Base-by-base conservation (phyloP, 2,797 vertebrate species). In the Sarcoramphus papa region DNA sequence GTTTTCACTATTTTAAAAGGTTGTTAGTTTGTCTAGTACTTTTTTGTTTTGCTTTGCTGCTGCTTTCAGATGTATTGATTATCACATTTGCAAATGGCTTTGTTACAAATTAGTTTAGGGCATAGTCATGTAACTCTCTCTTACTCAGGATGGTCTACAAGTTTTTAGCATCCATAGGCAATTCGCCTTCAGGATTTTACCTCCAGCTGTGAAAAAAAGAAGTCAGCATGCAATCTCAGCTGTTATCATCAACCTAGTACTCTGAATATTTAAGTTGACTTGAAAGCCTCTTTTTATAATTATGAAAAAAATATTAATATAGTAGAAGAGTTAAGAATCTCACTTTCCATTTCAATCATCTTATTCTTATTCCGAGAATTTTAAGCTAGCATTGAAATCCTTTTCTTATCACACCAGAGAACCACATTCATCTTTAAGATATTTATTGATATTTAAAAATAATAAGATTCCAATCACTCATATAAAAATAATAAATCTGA, bases 361-460 rank as follows among this genome's bases (percentile, higher is more conserved):
- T 62, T 47, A 47, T 88, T 76, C 37, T 35, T 47, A 47, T 88
- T 76, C 37, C 30, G 6, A 82, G 70, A 80, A 65, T 70, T 83
- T 75, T 37, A 91, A 80, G 37, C 35, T 33, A 35, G n/a, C 4
- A 0, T 2, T 47, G 43, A 88, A 88, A 64, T 64, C 27, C 27
- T 83, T 85, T 88, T 21, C 51, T 94, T 88, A 69, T 47, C 51
- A 9, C 62, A 69, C 14, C 57, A 73, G 33, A 73, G 21, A 88
- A 31, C 59, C 48, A 69, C 25, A 19, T n/a, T 77, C 19, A 67
- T 45, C 59, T 85, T n/a, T 40, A 35, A 69, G 63, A 33, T 75
- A 72, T 95, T 94, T 94, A 96, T 88, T 96, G 77, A 43, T 45
- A 41, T 88, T 86, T 90, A 77, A 57, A 91, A 85, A 31, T 1